phyloP scores from a whole-genome alignment of 2,797 vertebrate species.

The Chelidonichthys spinosus region DNA sequence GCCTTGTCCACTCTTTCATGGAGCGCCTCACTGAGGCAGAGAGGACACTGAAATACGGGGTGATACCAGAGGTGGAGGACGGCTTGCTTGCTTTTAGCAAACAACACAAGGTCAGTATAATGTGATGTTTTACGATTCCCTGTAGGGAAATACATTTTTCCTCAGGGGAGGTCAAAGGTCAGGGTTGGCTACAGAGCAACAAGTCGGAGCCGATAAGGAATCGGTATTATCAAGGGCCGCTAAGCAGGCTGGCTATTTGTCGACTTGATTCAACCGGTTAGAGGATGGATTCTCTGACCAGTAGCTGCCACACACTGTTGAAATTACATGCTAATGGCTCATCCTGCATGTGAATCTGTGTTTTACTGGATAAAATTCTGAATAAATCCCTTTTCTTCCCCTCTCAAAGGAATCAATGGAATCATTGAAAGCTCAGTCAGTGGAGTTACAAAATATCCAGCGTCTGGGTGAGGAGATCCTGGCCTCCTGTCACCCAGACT shows the following conservation, averaged over 20 bases:
- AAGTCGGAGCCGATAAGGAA: slow-evolving; percentile 38
- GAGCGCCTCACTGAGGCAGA: slow-evolving; percentile 85
- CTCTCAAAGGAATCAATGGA: slow-evolving; percentile 82
- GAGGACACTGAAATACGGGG: slow-evolving; percentile 83
- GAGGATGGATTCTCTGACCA: neutral
- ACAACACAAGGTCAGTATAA: slow-evolving; percentile 85
- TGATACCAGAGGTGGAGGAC: slow-evolving; percentile 85
- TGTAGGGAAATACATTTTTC: neutral
- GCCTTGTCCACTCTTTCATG: slow-evolving; percentile 87
- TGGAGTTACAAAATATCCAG: slow-evolving; percentile 86
- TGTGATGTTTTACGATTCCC: neutral
- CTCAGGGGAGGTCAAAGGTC: slow-evolving; percentile 25
- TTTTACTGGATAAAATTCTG: neutral
- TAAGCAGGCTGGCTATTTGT: neutral
- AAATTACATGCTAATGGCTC: neutral
- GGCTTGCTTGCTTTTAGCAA: slow-evolving; percentile 78
- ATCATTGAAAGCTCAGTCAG: slow-evolving; percentile 81
- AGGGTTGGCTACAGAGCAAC: slow-evolving; percentile 29
- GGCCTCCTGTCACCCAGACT: slow-evolving; percentile 87
- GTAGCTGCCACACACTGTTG: neutral
- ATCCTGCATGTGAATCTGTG: neutral
- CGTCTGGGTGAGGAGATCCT: slow-evolving; percentile 89
- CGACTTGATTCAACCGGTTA: slow-evolving; percentile 5
- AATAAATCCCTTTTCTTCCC: slow-evolving; percentile 9
- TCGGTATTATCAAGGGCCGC: slow-evolving; percentile 29